Evolutionary conservation across 1,140 invertebrate species (phyloP), one percentile per base, ranked within the genome.

Genomic region (Odontomachus brunneus): DNA sequence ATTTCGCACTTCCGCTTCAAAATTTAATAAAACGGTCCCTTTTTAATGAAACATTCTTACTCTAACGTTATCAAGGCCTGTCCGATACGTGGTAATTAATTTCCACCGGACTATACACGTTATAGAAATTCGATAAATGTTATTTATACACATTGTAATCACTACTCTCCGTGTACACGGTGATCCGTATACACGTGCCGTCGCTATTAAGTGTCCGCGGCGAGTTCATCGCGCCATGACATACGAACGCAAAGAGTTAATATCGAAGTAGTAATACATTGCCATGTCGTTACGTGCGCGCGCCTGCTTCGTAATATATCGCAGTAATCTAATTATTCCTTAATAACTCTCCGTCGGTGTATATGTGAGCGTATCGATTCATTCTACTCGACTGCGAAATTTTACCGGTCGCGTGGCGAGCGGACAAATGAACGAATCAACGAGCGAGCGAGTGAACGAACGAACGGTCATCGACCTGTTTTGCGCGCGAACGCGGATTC

Each of bases 321-420:
- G 17, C 63, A 15, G 11, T 71, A 80, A 80, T 80, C 22, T 80
- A 57, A 80, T 80, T 80, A 80, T 24, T 69, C n/a, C 65, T 80
- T 80, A 71, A 80, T 80, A 80, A 80, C 65, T 69, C 65, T 24
- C n/a, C 53, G 65, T 48, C 51, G 38, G 48, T 67, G 51, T 69
- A 80, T 71, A 80, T 80, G 57, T 78, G 57, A 71, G n/a, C 75
- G 53, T 80, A 80, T 80, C 62, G 24, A 69, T 84, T 73, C 60
- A 19, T 65, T 67, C 38, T n/a, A 38, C 38, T 2, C 44, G 67
- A 14, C 65, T 62, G 74, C 48, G 33, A 80, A 80, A 80, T 80
- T 80, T 80, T 71, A 80, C 59, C 33, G 75, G 44, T 44, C 24
- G 38, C 51, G 14, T 33, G 33, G 33, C 51, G 29, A 19, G 38